Evolutionary conservation across 2,113 vertebrate species (phyloP).

Genomic region (Trematocara macrostoma): DNA sequence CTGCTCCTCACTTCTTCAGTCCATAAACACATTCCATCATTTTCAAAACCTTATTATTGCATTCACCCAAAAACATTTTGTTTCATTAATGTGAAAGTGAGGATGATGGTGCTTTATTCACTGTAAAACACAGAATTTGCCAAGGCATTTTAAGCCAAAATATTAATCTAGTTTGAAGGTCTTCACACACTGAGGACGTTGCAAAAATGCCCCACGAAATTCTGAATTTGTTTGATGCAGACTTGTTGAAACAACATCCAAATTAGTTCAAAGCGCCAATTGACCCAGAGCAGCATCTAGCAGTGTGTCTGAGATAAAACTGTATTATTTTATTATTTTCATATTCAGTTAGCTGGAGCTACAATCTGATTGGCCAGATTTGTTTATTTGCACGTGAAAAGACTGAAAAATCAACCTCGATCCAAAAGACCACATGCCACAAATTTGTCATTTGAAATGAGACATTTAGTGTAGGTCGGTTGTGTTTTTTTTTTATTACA

Average conservation of each 20-base stretch:
- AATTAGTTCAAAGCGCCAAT: background rate
- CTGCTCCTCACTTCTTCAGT: background rate
- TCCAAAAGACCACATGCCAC: background rate
- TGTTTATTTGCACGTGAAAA: background rate
- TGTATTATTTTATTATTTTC: background rate
- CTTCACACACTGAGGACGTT: background rate
- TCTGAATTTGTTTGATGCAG: background rate
- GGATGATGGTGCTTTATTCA: background rate
- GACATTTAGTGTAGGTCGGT: background rate
- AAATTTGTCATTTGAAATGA: background rate
- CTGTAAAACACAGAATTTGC: background rate
- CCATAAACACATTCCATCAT: background rate
- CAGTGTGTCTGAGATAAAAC: background rate
- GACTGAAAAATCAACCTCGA: background rate
- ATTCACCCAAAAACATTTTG: background rate
- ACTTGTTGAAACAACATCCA: background rate
- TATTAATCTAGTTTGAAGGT: background rate
- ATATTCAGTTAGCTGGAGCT: background rate
- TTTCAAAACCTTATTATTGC: background rate
- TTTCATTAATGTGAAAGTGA: background rate
- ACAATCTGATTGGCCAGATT: background rate
- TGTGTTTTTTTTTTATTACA: background rate
- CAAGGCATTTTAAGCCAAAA: background rate
- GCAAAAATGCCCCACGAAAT: background rate
- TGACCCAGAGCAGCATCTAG: background rate